Base-by-base conservation (phyloP, 2,888 invertebrate species). In the Colletes collaris region DNA sequence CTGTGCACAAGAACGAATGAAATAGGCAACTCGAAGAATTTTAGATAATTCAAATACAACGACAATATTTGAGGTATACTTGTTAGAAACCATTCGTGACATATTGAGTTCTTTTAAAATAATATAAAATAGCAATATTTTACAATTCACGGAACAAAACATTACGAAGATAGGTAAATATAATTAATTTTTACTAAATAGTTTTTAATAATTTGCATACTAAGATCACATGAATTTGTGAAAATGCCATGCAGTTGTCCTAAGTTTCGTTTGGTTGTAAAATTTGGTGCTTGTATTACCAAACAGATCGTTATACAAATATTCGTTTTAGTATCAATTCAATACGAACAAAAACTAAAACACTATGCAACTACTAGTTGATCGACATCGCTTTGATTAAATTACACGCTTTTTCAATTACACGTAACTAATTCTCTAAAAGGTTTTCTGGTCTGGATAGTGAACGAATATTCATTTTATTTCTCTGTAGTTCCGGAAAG, bases 41-140 rank as follows among this genome's bases (percentile, higher is more conserved):
- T 73, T 73, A 78, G 40, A 64, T 72, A 76, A 82, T 80, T 82
- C 79, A 82, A 77, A 77, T 59, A 70, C 65, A 77, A 58, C 68
- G 75, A 84, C 80, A 86, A 86, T 86, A 84, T 81, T 73, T 50
- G 59, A 72, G 59, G 72, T 72, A 80, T 81, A 72, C 71, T 72
- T 72, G 56, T 69, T 80, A 76, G 49, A 76, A 68, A 76, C 63
- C 46, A 46, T 68, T 56, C 13, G 58, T 50, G 56, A 68, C 35
- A 55, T 37, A 53, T 70, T 75, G 44, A 27, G 44, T 70, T 75
- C 44, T 79, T 35, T 52, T 40, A 55, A 64, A 62, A 37, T 19
- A 50, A 58, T 62, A 11, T 16, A 27, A 55, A 59, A 16, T 37
- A 58, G 11, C 50, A 11, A 62, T 11, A 50, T 63, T 77, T 79